phyloP scores from a whole-genome alignment of 2,797 vertebrate species.

The Takifugu ocellatus region DNA sequence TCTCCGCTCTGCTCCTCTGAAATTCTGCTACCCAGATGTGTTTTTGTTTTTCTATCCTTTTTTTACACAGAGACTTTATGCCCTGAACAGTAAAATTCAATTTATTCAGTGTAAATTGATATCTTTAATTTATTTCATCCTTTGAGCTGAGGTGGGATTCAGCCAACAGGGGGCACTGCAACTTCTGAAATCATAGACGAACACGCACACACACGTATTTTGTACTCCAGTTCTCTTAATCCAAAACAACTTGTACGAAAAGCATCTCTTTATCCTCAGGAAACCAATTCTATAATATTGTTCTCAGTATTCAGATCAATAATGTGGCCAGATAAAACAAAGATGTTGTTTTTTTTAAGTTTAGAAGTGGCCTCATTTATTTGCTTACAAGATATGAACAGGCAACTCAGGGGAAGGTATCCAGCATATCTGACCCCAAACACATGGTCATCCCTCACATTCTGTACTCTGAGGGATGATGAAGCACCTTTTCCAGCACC shows the following conservation, averaged over 20 bases:
- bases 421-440: too few relatives aligned
- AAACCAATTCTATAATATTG: slow-evolving; percentile 26
- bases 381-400: too few relatives aligned
- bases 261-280: slow-evolving; percentile 40
- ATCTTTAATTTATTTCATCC: slow-evolving; percentile 1
- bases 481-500: too few relatives aligned
- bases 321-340: background rate
- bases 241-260: background rate
- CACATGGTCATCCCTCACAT: too few relatives aligned
- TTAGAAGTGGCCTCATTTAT: too few relatives aligned
- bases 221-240: slow-evolving; percentile 6
- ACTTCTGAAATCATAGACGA: slow-evolving; percentile 19
- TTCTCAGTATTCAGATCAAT: background rate
- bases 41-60: background rate
- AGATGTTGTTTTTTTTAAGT: too few relatives aligned
- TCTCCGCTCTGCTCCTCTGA: slow-evolving; percentile 26
- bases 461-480: too few relatives aligned
- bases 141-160: slow-evolving; percentile 22
- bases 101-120: slow-evolving; percentile 11
- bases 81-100: slow-evolving; percentile 5
- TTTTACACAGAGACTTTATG: slow-evolving; percentile 1
- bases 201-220: background rate
- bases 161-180: slow-evolving; percentile 65
- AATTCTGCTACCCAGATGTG: slow-evolving; percentile 11
- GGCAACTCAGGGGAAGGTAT: too few relatives aligned